phyloP scores from a whole-genome alignment of 1,140 invertebrate species.

The Adelges cooleyi region DNA sequence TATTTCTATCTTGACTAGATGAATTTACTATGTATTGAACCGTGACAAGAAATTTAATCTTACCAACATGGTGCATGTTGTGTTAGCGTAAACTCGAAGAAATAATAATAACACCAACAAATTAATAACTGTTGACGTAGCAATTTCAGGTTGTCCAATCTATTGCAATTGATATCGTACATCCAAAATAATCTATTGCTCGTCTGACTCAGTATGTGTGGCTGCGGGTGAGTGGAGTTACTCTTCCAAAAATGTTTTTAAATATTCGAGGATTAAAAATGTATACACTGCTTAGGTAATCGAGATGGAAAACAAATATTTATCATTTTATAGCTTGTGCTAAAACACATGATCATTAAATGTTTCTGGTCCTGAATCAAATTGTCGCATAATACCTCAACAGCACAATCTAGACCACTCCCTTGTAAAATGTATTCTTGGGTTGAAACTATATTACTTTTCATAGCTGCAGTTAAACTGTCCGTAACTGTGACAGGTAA shows the following conservation, averaged over 20 bases:
- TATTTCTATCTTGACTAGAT: too few species aligned
- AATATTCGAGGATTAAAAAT: not conserved
- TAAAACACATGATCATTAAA: constrained; percentile 83
- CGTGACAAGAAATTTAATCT: too few species aligned
- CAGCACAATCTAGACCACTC: constrained; percentile 70
- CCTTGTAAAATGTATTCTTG: constrained; percentile 37
- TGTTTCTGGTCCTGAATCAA: constrained; percentile 75
- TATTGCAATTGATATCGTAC: constrained; percentile 80
- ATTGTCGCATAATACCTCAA: constrained; percentile 91
- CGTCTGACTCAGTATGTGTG: constrained; percentile 63
- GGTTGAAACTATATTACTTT: constrained; percentile 74
- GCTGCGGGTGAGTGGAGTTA: constrained; percentile 42
- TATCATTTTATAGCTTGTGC: constrained; percentile 48
- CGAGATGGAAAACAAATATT: too few species aligned
- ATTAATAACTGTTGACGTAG: constrained; percentile 33
- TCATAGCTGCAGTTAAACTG: constrained; percentile 59
- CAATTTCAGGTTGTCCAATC: constrained; percentile 77
- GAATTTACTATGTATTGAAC: too few species aligned
- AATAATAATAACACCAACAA: too few species aligned
- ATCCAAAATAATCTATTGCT: constrained; percentile 58
- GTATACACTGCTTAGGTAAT: not conserved
- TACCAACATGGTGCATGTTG: too few species aligned
- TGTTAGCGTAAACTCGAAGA: too few species aligned
- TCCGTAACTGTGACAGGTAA: constrained; percentile 58
- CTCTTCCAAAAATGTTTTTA: constrained; percentile 45